Evolutionary conservation across 2,888 invertebrate genomes (phyloP), one percentile per base, ranked within the genome.

Genomic region (Eulithis testata): DNA sequence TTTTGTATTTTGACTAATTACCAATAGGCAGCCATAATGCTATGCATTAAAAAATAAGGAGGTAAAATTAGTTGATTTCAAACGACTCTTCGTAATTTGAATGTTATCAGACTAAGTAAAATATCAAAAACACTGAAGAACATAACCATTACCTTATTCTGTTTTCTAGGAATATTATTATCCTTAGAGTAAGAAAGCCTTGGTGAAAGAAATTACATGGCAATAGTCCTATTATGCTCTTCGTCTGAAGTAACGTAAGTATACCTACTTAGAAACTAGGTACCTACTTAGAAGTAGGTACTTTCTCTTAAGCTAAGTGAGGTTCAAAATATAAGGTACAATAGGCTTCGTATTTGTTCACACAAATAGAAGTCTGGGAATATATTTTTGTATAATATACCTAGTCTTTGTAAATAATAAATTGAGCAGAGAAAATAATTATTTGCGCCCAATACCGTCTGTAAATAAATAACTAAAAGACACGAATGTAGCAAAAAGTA

Each of bases 321-420:
- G 31, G 51, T 27, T 51, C 51, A 51, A 51, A 6, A 31, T 31
- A 51, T 9, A 9, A 27, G 27, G 21, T 11, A 50, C 9, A 27
- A 11, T 5, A 2, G 31, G n/a, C 31, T 51, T 31, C 6, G 31
- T 51, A 27, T 50, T 31, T 4, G 51, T 31, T 27, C 49, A 21
- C 21, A 21, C 1, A 47, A 12, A 47, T 8, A 45, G 11, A 14
- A 12, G 31, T 12, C 45, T 45, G 7, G 7, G n/a, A 56, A 11
- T 21, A 8, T 12, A 43, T 40, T 11, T 51, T 59, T 40, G 40
- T 21, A 43, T 43, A 6, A 5, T 11, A n/a, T n/a, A 36, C 37
- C n/a, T 12, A 53, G 36, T 7, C 37, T 9, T 50, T 14, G 36
- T 60, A 31, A 54, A 55, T 62, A 63, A 60, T 60, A 63, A 50